Conservation (phyloP, 2,113 vertebrate genomes). For the Lepus europaeus region DNA sequence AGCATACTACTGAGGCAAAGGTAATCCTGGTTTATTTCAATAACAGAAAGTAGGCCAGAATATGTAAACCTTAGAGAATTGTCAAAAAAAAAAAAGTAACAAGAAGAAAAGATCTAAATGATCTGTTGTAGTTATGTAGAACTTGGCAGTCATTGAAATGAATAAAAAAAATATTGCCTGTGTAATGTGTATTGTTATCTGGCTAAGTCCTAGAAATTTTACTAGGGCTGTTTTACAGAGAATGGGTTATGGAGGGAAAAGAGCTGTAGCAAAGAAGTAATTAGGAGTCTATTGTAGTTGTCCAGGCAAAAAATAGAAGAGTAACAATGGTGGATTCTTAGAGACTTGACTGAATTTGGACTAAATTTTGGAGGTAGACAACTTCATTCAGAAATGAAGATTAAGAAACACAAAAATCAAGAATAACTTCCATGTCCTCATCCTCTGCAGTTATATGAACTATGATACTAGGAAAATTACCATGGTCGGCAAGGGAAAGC, state of each 20-base stretch:
- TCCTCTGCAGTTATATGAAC: neutral
- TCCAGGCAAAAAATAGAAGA: neutral
- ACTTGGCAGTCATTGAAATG: neutral
- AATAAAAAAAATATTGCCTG: neutral
- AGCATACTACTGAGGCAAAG: neutral
- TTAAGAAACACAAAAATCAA: neutral
- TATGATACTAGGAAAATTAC: neutral
- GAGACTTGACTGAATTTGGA: neutral
- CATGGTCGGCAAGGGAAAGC: fast-evolving
- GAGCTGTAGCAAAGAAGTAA: neutral
- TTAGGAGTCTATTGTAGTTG: neutral
- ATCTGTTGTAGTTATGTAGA: neutral
- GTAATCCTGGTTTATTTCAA: neutral
- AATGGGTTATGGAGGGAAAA: neutral
- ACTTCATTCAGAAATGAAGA: neutral
- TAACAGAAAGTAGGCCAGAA: neutral
- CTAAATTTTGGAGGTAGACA: neutral
- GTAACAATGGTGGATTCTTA: neutral
- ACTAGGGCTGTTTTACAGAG: neutral
- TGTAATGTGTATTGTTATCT: neutral
- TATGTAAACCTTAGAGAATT: neutral
- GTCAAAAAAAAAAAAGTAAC: neutral
- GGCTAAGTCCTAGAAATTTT: neutral
- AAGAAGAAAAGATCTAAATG: neutral
- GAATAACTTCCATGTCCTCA: neutral